phyloP scores from a whole-genome alignment of 2,113 vertebrate genomes.

The Oceanodroma tethys region DNA sequence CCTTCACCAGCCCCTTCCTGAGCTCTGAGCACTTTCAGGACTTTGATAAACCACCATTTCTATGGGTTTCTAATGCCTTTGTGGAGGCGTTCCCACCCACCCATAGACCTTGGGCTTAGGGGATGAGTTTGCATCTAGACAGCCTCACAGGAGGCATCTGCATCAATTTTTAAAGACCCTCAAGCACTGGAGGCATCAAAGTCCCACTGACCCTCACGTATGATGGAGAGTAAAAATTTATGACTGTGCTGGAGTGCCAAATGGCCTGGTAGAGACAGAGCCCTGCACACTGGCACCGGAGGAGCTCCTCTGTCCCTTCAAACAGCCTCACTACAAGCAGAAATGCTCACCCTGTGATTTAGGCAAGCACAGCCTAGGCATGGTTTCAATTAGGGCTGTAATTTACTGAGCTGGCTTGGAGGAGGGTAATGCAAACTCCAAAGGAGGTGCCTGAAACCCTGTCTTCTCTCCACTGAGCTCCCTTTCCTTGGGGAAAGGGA shows the following conservation, averaged over 20 bases:
- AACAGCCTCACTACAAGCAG: background rate
- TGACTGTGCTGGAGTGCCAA: background rate
- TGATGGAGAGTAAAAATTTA: background rate
- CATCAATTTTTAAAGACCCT: background rate
- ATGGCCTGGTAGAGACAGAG: background rate
- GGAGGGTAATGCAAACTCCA: background rate
- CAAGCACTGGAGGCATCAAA: background rate
- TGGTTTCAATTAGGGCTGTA: background rate
- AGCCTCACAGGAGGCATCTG: background rate
- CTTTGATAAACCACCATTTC: background rate
- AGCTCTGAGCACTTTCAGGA: background rate
- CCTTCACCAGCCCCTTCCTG: background rate
- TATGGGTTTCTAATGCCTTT: background rate
- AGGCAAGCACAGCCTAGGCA: background rate
- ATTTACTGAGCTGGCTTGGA: background rate
- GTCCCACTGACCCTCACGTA: accelerated
- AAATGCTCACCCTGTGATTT: accelerated
- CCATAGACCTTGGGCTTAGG: background rate
- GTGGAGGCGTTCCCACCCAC: background rate
- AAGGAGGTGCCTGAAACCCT: background rate
- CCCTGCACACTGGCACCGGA: accelerated
- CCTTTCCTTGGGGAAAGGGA: background rate
- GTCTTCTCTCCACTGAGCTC: background rate
- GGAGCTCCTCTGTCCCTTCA: background rate
- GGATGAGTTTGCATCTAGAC: background rate